Evolutionary conservation across 1,140 invertebrate species (phyloP), one percentile per base, ranked within the genome.

Genomic region (Anastatus disparis): DNA sequence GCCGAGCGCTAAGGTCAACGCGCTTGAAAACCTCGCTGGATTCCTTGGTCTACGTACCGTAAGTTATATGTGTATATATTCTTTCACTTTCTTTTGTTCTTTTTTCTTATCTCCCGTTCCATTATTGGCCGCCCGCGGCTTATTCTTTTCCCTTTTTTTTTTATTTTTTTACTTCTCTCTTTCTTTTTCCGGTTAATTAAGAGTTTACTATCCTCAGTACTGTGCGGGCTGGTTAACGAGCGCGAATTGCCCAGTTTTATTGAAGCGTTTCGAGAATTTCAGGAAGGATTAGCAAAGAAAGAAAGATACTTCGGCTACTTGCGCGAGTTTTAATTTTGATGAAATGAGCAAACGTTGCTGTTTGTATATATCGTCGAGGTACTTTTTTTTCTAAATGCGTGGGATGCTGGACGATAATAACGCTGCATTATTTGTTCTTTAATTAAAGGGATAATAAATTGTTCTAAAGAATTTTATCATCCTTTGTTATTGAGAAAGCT

Each of bases 41-140:
- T 87, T 87, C 77, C 82, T 88, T 27, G 86, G 85, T 72, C 78
- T 89, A 38, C 82, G 86, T 52, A 77, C 84, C 84, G 90, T 87
- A 87, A 86, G 81, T 79, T 27, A 31, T 53, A n/a, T 12, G 13
- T 29, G 10, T 56, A 31, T 56, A 13, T 29, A 20, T 26, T 15
- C 2, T 31, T 22, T 17, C 52, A 2, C 52, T 13, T 6, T 35
- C n/a, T 53, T 27, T 27, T 17, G 27, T 42, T 53, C 31, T 12
- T 52, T 46, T 12, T 3, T 2, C 44, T 46, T 17, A 1, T 48
- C 3, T 8, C n/a, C 1, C 27, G 4, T 46, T 13, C n/a, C n/a
- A n/a, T n/a, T n/a, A n/a, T n/a, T 46, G 42, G 42, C 12, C 7
- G 4, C 22, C 20, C 48, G 31, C 31, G 10, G 10, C 31, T 15